Conservation (phyloP, 2,888 invertebrate genomes). For the Oxycera nigricornis region DNA sequence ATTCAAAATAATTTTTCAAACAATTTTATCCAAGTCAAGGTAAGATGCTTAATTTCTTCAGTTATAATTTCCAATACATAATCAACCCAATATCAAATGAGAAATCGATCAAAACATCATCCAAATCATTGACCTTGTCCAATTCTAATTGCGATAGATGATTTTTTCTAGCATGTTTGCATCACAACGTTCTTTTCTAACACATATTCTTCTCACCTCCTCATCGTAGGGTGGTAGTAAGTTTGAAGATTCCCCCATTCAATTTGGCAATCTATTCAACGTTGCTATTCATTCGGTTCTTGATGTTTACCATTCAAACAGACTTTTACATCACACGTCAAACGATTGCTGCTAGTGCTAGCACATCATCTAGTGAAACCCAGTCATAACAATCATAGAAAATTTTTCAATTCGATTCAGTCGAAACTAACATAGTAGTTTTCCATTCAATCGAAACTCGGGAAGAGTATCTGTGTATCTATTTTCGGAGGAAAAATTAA, state of each 20-base stretch:
- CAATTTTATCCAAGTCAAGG: no score
- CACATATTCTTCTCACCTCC: not conserved
- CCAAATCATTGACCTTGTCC: conserved; percentile 31
- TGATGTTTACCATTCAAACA: no score
- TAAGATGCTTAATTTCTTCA: no score
- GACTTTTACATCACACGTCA: no score
- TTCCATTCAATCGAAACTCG: no score
- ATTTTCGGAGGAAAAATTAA: no score
- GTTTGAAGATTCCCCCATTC: not conserved
- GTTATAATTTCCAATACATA: not conserved
- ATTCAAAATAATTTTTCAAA: no score
- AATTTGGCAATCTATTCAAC: not conserved
- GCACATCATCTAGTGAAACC: no score
- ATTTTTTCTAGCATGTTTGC: conserved; percentile 1
- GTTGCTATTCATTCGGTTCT: not conserved
- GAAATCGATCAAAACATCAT: not conserved
- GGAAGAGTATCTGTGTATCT: no score
- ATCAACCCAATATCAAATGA: not conserved
- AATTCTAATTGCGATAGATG: conserved; percentile 33
- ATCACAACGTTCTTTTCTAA: no score
- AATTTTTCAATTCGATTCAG: conserved; percentile 28
- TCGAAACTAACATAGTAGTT: no score
- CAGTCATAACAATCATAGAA: not conserved
- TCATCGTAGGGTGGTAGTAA: not conserved
- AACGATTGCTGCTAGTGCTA: no score